phyloP scores from a whole-genome alignment of 1,140 invertebrate genomes.

The Eciton burchellii region DNA sequence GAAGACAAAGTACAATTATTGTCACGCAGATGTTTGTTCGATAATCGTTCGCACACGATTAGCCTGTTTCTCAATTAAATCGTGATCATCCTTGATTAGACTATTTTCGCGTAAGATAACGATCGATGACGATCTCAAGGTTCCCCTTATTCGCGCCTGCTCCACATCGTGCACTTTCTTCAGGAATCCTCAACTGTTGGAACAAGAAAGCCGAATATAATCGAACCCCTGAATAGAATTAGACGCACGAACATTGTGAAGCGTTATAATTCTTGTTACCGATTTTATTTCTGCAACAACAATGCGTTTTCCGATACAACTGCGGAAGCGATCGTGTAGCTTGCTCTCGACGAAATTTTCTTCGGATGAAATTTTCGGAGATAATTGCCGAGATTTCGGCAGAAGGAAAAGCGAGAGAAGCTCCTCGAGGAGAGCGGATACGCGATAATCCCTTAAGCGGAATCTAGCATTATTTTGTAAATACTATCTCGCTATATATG shows the following conservation, averaged over 20 bases:
- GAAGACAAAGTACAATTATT: neutral
- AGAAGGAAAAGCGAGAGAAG: too few species aligned
- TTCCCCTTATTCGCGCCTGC: constrained; percentile 49
- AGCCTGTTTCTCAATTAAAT: constrained; percentile 41
- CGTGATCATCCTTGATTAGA: neutral
- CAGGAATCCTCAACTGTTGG: constrained; percentile 27
- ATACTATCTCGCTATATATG: too few species aligned
- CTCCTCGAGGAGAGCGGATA: too few species aligned
- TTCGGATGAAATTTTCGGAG: too few species aligned
- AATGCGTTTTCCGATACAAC: too few species aligned
- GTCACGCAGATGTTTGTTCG: neutral
- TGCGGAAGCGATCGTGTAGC: too few species aligned
- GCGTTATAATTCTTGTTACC: neutral
- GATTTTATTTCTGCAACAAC: neutral
- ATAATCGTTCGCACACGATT: neutral
- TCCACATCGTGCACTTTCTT: constrained; percentile 39
- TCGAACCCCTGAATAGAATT: neutral
- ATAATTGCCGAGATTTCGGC: too few species aligned
- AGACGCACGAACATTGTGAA: neutral
- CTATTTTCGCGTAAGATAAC: constrained; percentile 51
- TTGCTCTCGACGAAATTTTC: too few species aligned
- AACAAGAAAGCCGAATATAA: neutral
- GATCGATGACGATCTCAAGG: constrained; percentile 56
- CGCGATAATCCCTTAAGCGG: too few species aligned
- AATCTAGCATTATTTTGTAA: too few species aligned